Evolutionary conservation across 2,888 invertebrate species (phyloP), one percentile per base, ranked within the genome.

Genomic region (Osmoderma eremita): DNA sequence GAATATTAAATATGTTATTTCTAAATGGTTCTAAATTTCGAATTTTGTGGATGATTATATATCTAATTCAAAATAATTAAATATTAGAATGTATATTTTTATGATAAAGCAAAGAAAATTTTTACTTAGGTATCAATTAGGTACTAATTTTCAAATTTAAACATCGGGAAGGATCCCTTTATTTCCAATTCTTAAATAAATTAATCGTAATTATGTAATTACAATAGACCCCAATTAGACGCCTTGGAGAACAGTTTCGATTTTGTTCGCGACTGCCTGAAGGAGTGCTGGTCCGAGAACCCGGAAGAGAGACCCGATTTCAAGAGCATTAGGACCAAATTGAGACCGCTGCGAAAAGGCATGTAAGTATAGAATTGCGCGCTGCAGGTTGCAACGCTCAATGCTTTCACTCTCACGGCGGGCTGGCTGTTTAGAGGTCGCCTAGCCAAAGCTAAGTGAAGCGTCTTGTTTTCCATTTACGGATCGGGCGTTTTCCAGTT

Each of bases 261-360:
- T 79, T 95, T 93, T 77, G 91, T 96, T 3, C 86, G 91, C 10
- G 93, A 94, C 69, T 93, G 94, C 76, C 84, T 96, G 74, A 84
- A 87, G n/a, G 93, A 94, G 75, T 95, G 95, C 78, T 97, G 96
- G 96, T 82, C 87, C 0, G 95, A 96, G 79, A 88, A 89, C 66
- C 88, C 94, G 0, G 88, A 91, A 5, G 84, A 87, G 6, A 84
- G 97, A 1, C 96, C 95, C 0, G 96, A 96, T 79, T 94, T 96
- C 78, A 92, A 94, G 78, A 85, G 88, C 15, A 89, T 97, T 65
- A 86, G 95, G 30, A 87, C 91, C 15, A 88, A 90, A 73, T 82
- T 97, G 36, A 86, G 95, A 45, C 94, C 94, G 0, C 84, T 97
- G 66, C 84, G 93, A 63, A 92, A 94, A 79, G 96, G 96, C 78